Base-by-base conservation (phyloP, 2,113 vertebrate species). In the Amphiprion ocellaris region DNA sequence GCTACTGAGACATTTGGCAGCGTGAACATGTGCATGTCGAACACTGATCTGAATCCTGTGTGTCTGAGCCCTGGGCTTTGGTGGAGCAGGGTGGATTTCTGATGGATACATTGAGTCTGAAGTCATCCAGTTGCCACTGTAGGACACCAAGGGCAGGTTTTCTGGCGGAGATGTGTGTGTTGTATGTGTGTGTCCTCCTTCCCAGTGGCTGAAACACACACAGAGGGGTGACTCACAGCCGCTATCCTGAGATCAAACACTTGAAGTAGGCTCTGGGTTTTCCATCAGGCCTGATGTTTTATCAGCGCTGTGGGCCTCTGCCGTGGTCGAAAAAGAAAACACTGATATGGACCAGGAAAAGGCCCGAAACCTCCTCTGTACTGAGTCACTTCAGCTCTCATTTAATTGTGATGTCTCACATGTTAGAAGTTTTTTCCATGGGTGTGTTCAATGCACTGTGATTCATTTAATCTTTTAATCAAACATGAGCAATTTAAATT, bases 61-160 rank as follows among this genome's bases (percentile, higher is more conserved):
- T 87, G 89, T 85, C 87, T 89, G 87, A 93, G 85, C 84, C 89
- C 77, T 6, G 52, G 84, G 89, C 87, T 89, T 90, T 90, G 50
- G 82, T 24, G 54, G 44, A 73, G 66, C 68, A 44, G 62, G 46
- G 30, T 24, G 65, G 77, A 81, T 79, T 77, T 88, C 74, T 88
- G 86, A 84, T 74, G 60, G 82, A 86, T 79, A 81, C 81, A 47
- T 68, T 46, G 21, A 84, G 73, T 77, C 85, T 93, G 86, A 90
- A 91, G 85, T 93, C 87, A 90, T 91, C 87, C 49, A 79, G 52
- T 82, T 82, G 26, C 81, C 74, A 76, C 76, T 69, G 69, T 71
- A 60, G 28, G 39, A 64, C 64, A 64, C 62, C 81, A 65, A 69
- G 73, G 59, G 74, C 74, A 85, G 85, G 74, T 90, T 87, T 19